These are phyloP conservation scores for Pseudorhombus dupliciocellatus DNA, from an alignment of 2,113 vertebrate genomes.

Conservation along the genomic window DNA sequence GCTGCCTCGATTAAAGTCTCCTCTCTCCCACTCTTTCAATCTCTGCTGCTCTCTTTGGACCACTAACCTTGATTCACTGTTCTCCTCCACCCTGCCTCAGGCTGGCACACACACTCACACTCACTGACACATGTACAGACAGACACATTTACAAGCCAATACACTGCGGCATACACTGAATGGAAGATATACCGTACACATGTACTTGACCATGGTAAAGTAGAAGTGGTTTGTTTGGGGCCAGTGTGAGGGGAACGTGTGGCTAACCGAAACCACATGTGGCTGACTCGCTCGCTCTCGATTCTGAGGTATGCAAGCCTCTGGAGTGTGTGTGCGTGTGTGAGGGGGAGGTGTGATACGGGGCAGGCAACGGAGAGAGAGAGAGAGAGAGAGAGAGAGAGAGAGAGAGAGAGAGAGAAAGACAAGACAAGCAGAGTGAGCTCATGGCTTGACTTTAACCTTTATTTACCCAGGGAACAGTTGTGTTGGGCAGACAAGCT, in stretches of 20 bases:
- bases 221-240: constrained; percentile 70
- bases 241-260: constrained; percentile 60
- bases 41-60: constrained; percentile 59
- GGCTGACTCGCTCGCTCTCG: constrained; percentile 52
- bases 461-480: constrained; percentile 49
- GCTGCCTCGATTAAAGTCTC: constrained; percentile 42
- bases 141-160: constrained; percentile 53
- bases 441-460: constrained; percentile 57
- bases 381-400: no score
- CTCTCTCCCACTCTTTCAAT: constrained; percentile 33
- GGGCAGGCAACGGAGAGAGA: constrained; percentile 32
- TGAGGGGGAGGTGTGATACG: constrained; percentile 45
- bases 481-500: constrained; percentile 43
- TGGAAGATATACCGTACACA: constrained; percentile 41
- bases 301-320: constrained; percentile 59
- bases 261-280: constrained; percentile 79
- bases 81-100: constrained; percentile 56
- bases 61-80: constrained; percentile 72
- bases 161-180: constrained; percentile 18
- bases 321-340: constrained; percentile 12
- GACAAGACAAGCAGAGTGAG: constrained; percentile 45
- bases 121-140: constrained; percentile 9
- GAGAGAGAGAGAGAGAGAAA: no score
- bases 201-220: constrained; percentile 62
- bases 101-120: constrained; percentile 24